These are phyloP conservation scores for Morone chrysops DNA, from an alignment of 2,113 vertebrate genomes.

Conservation along the genomic window DNA sequence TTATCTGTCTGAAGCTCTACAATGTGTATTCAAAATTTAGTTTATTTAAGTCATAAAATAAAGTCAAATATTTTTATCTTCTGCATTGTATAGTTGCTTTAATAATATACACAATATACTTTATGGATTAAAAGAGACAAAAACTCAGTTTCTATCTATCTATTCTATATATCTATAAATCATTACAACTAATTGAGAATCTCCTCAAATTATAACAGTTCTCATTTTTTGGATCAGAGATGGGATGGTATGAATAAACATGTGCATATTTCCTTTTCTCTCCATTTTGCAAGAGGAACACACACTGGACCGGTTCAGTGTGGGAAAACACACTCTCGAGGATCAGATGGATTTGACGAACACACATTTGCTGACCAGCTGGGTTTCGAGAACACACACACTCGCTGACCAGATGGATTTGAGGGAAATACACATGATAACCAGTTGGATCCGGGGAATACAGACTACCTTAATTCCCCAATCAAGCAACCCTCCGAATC, in stretches of 20 bases:
- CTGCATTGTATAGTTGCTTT: not conserved
- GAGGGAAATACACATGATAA: conserved; percentile 61
- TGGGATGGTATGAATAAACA: not conserved
- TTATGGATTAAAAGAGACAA: not conserved
- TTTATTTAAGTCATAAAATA: not conserved
- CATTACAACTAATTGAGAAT: not conserved
- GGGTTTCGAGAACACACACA: conserved; percentile 59
- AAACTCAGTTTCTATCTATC: not conserved
- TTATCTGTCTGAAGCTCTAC: too few species aligned
- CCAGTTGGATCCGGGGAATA: conserved; percentile 57
- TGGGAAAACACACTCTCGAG: conserved; percentile 41
- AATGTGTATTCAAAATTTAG: not conserved
- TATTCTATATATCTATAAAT: not conserved
- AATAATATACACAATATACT: not conserved
- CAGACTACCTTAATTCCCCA: conserved; percentile 47
- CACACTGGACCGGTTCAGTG: conserved; percentile 6
- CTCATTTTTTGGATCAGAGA: not conserved
- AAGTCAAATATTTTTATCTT: not conserved
- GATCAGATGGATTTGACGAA: conserved; percentile 68
- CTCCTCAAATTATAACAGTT: not conserved
- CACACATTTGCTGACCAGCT: conserved; percentile 71
- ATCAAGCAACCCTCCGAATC: conserved; percentile 23
- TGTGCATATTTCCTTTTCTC: not conserved
- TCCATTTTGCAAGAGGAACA: conserved; percentile 14
- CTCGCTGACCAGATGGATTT: conserved; percentile 70